Evolutionary conservation across 2,797 vertebrate genomes (phyloP), one percentile per base, ranked within the genome.

Genomic region (Pangasius mekongensis): DNA sequence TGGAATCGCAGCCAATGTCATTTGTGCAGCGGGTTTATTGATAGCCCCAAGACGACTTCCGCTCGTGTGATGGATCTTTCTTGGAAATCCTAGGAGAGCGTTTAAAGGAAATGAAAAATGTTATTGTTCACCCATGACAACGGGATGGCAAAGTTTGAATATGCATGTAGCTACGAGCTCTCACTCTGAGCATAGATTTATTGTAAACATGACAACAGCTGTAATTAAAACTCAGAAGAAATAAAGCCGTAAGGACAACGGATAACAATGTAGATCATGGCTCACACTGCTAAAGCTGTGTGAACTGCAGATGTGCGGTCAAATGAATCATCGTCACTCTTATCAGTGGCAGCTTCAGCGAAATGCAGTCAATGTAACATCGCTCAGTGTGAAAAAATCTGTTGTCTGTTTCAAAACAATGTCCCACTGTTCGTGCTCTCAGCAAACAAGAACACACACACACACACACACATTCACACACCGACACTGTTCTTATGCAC

Each of bases 21-120:
- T 88, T 91, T 87, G 87, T 82, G 81, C 86, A n/a, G 66, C 86
- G 83, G 66, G 62, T 88, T 89, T 89, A 91, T 85, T 89, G 80
- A 91, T 91, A 83, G 91, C 90, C 86, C 90, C 88, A 78, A 64
- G 87, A 90, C 82, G 84, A 87, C 91, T 89, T 88, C 87, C 90
- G 89, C 83, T 86, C 10, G 56, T 24, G 24, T 89, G 89, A 91
- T 90, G 71, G 81, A 92, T 91, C 85, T 67, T 87, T 81, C 39
- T 52, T 82, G 33, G 77, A 87, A 87, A 84, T 89, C 91, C 86
- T 84, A 82, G 2, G 87, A 91, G 88, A 89, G 86, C 56, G 24
- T 91, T 83, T 89, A 90, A 90, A 90, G 87, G 83, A 89, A 91
- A 92, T 91, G 89, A 91, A 89, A 90, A 91, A 91, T 90, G 88